Evolutionary conservation across 2,888 invertebrate species (phyloP).

Genomic region (Drosophila villosipedis): DNA sequence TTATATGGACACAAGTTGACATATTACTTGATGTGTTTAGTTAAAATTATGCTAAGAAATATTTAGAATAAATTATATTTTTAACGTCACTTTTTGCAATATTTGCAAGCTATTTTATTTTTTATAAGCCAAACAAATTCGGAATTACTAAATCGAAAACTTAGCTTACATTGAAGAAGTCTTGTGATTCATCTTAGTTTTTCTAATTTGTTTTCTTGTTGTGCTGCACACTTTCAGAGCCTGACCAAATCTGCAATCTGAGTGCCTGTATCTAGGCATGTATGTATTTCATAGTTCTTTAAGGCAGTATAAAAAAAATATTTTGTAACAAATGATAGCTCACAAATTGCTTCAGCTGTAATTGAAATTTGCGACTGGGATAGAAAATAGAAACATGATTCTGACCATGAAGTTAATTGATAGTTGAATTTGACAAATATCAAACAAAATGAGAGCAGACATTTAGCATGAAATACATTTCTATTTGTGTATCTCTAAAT

Average conservation of each 20-base stretch:
- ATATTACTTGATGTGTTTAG: neutral
- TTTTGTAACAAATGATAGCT: conserved; percentile 55
- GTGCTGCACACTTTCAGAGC: neutral
- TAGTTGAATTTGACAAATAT: conserved; percentile 27
- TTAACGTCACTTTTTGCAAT: neutral
- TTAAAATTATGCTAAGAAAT: neutral
- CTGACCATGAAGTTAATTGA: conserved; percentile 49
- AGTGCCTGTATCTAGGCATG: neutral
- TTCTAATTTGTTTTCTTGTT: no score
- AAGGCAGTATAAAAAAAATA: conserved; percentile 35
- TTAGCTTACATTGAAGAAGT: neutral
- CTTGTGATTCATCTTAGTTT: neutral
- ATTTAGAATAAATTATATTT: neutral
- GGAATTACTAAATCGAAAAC: neutral
- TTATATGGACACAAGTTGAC: neutral
- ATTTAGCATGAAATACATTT: neutral
- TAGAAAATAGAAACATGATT: conserved; percentile 11
- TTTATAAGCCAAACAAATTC: neutral
- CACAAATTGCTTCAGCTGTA: conserved; percentile 45
- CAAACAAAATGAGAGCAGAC: neutral
- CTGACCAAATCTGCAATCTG: neutral
- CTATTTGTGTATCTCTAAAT: neutral
- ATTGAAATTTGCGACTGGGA: conserved; percentile 50
- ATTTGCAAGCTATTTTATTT: neutral
- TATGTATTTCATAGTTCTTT: conserved; percentile 15